Evolutionary conservation across 2,113 vertebrate genomes (phyloP).

Genomic region (Stictonetta naevosa): DNA sequence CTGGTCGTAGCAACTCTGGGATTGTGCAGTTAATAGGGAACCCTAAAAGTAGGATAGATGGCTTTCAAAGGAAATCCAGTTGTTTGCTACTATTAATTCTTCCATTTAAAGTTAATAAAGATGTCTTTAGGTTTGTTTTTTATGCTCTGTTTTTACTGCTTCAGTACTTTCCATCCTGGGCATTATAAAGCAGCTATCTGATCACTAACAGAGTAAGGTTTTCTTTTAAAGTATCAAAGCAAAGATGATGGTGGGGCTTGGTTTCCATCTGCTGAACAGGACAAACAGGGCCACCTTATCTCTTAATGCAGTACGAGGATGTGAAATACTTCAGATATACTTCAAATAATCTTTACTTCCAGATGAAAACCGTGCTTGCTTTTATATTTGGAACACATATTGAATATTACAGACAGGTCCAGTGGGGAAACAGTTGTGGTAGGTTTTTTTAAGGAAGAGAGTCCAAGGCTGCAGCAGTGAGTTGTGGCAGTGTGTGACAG

Average conservation of each 20-base stretch:
- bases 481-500: neutral
- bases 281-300: neutral
- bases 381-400: neutral
- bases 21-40: neutral
- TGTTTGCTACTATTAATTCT: neutral
- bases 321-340: neutral
- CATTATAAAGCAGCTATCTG: too few species aligned
- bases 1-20: neutral
- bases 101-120: neutral
- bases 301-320: neutral
- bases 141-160: neutral
- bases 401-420: neutral
- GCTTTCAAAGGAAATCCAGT: neutral
- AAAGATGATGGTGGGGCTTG: neutral
- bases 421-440: neutral
- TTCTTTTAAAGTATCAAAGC: neutral
- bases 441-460: neutral
- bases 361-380: neutral
- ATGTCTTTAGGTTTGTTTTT: neutral
- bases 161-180: neutral
- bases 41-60: too few species aligned
- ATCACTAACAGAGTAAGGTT: neutral
- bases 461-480: neutral
- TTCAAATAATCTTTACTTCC: neutral
- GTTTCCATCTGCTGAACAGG: neutral